These are phyloP conservation scores for Parthenolecanium corni DNA, from an alignment of 2,888 invertebrate genomes.

Conservation along the genomic window DNA sequence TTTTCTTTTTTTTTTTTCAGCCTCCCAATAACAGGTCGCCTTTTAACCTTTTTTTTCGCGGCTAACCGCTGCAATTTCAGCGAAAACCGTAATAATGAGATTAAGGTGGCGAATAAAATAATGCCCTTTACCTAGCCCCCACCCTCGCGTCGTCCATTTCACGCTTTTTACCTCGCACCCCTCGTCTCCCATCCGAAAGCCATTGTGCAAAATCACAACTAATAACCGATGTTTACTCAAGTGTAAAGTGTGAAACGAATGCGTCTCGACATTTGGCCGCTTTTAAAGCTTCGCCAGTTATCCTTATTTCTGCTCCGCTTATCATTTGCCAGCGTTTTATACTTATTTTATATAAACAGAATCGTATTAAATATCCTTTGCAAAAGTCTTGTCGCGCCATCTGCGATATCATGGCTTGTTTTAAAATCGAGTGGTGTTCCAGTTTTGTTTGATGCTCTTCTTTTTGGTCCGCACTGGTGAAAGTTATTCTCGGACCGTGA, in stretches of 20 bases:
- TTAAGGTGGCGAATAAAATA: constrained; percentile 20
- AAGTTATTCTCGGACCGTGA: not conserved
- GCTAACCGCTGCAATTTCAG: not conserved
- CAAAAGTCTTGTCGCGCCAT: constrained; percentile 21
- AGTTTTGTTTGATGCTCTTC: not conserved
- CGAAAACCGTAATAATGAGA: constrained; percentile 7
- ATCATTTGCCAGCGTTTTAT: constrained; percentile 22
- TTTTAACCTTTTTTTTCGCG: constrained; percentile 4
- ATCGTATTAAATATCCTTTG: constrained; percentile 20
- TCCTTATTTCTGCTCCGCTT: constrained; percentile 28
- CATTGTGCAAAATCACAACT: constrained; percentile 17
- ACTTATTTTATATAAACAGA: constrained; percentile 23
- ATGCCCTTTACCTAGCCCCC: not conserved
- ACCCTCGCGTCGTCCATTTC: not conserved
- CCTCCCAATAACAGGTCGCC: constrained; percentile 10
- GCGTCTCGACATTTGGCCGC: constrained; percentile 28
- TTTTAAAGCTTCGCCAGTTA: constrained; percentile 20
- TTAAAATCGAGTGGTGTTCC: constrained; percentile 1
- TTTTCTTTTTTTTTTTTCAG: not conserved
- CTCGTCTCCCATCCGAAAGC: not conserved
- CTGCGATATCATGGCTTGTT: constrained; percentile 5
- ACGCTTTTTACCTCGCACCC: not conserved
- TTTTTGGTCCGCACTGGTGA: not conserved
- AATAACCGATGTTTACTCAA: constrained; percentile 26
- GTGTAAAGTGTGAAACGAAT: constrained; percentile 27